Conservation (phyloP, 2,888 invertebrate species). For the Cheilosia scutellata region DNA sequence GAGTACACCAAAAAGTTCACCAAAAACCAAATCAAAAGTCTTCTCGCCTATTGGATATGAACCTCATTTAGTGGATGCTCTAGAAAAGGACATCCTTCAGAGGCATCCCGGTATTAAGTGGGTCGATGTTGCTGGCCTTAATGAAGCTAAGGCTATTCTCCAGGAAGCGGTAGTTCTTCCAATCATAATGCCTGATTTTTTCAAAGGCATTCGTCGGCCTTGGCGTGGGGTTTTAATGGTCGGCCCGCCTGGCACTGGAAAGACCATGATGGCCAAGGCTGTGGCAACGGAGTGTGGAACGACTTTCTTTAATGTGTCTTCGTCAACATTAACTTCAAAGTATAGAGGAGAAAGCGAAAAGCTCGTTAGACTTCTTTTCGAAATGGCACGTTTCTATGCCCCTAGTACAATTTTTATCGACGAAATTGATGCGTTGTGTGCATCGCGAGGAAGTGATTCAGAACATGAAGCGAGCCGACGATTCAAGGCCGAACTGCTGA, state of each 20-base stretch:
- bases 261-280: conserved; percentile 93
- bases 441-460: conserved; percentile 91
- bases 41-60: conserved; percentile 89
- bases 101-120: conserved; percentile 93
- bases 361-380: conserved; percentile 92
- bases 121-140: conserved; percentile 90
- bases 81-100: conserved; percentile 93
- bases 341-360: conserved; percentile 97
- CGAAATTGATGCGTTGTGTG: conserved; percentile 94
- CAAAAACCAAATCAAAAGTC: conserved; percentile 81
- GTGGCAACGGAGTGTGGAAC: conserved; percentile 95
- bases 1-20: conserved; percentile 83
- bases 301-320: conserved; percentile 94
- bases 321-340: conserved; percentile 94
- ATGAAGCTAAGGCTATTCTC: conserved; percentile 90
- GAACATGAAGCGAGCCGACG: conserved; percentile 94
- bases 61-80: conserved; percentile 90
- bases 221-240: conserved; percentile 86
- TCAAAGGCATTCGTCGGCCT: conserved; percentile 93
- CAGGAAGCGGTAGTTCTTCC: conserved; percentile 96
- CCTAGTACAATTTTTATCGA: conserved; percentile 96
- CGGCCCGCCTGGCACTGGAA: conserved; percentile 89
- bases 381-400: conserved; percentile 95
- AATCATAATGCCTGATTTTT: conserved; percentile 94
- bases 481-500: conserved; percentile 94